Percentiles rank a stretch among this genome's conserved stretches.
Conservation (phyloP, 2,888 invertebrate genomes). For the Mythimna impura region DNA sequence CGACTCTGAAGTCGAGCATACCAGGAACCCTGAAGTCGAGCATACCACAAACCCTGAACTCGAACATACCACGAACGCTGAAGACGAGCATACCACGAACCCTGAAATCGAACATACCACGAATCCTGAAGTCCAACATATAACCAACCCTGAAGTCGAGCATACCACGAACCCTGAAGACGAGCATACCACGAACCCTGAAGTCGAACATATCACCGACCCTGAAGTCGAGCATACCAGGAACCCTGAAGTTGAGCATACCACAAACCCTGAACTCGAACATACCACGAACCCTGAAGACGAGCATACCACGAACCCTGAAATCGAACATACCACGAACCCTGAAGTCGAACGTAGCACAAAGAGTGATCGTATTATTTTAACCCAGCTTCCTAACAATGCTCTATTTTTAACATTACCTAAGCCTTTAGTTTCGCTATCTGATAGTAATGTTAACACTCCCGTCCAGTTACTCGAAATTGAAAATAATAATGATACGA, state of each 20-base stretch:
- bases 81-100: slow-evolving; percentile 13
- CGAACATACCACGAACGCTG: slow-evolving; percentile 10
- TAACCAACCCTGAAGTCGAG: too few relatives aligned
- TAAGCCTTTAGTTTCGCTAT: slow-evolving; percentile 71
- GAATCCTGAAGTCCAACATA: too few relatives aligned
- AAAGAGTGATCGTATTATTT: slow-evolving; percentile 63
- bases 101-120: not conserved
- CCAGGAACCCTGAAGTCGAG: not conserved
- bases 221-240: too few relatives aligned
- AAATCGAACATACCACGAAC: too few relatives aligned
- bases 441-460: slow-evolving; percentile 61
- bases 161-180: too few relatives aligned
- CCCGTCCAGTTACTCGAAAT: slow-evolving; percentile 63
- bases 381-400: slow-evolving; percentile 78
- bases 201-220: too few relatives aligned
- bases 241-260: too few relatives aligned
- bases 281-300: too few relatives aligned
- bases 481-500: slow-evolving; percentile 62
- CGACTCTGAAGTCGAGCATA: not conserved
- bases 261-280: slow-evolving; percentile 36
- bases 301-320: too few relatives aligned
- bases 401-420: slow-evolving; percentile 83
- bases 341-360: slow-evolving; percentile 38
- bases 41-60: slow-evolving; percentile 11
- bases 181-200: too few relatives aligned